Conservation (phyloP, 2,113 vertebrate genomes). For the Morone saxatilis region DNA sequence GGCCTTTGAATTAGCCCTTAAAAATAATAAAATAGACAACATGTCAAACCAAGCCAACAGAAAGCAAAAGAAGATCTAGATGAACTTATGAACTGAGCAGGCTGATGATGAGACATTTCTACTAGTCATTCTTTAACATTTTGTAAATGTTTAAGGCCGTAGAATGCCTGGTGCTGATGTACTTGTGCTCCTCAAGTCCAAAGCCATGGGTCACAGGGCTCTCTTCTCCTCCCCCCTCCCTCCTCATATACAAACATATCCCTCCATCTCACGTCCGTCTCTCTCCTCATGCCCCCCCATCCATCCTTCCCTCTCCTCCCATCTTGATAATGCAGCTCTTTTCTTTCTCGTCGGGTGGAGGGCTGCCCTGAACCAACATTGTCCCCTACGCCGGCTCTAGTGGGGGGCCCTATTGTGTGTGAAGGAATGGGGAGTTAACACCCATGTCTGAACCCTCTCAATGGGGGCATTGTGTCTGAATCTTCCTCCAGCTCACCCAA, state of each 20-base stretch:
- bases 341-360: slow-evolving; percentile 79
- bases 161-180: neutral
- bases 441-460: slow-evolving; percentile 85
- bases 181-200: slow-evolving; percentile 71
- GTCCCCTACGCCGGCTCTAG: slow-evolving; percentile 78
- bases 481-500: slow-evolving; percentile 77
- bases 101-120: neutral
- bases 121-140: neutral
- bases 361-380: slow-evolving; percentile 85
- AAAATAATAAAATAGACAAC: neutral
- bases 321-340: slow-evolving; percentile 78
- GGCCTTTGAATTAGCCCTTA: neutral
- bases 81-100: neutral
- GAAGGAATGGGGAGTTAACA: slow-evolving; percentile 86
- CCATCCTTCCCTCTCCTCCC: slow-evolving; percentile 49
- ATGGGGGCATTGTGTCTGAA: slow-evolving; percentile 87
- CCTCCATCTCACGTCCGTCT: slow-evolving; percentile 58
- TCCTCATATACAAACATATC: slow-evolving; percentile 67
- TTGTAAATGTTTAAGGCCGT: slow-evolving; percentile 1
- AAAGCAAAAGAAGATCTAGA: neutral
- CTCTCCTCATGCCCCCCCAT: slow-evolving; percentile 32
- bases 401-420: slow-evolving; percentile 86
- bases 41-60: slow-evolving; percentile 6
- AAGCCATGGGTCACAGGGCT: slow-evolving; percentile 69
- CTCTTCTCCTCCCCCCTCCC: slow-evolving; percentile 22